A percentile compares a stretch with the other conserved stretches of the same genome.
Evolutionary conservation across 2,888 invertebrate species (phyloP).

Genomic region (Nineta flava): DNA sequence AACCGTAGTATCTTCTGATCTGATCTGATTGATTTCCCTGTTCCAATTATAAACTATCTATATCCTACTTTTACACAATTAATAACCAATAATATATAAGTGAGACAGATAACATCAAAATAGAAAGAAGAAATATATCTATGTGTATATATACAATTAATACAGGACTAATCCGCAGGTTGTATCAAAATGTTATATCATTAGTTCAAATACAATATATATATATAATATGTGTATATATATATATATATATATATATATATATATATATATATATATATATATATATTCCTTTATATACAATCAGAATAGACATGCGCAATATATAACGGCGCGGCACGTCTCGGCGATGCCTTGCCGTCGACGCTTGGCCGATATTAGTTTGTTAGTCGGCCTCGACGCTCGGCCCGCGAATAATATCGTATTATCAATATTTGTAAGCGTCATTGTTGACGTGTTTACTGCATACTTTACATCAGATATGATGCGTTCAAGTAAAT

Average conservation of each 20-base stretch:
- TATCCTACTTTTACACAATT: neutral
- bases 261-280: neutral
- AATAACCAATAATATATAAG: neutral
- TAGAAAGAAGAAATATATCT: neutral
- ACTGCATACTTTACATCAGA: too few relatives aligned
- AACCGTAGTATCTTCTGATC: too few relatives aligned
- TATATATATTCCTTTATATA: neutral
- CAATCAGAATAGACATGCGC: conserved; percentile 1
- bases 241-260: conserved; percentile 1
- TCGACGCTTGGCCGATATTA: neutral
- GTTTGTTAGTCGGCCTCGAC: conserved; percentile 6
- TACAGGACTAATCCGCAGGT: neutral
- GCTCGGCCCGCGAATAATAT: conserved; percentile 1
- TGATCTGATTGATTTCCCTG: neutral
- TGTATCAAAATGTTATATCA: neutral
- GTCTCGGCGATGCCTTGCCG: neutral
- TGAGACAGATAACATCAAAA: neutral
- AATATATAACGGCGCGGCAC: neutral
- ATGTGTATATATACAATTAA: neutral
- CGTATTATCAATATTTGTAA: neutral
- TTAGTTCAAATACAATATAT: neutral
- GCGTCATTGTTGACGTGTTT: neutral
- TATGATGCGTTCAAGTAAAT: neutral
- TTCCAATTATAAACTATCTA: neutral
- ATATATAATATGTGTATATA: conserved; percentile 1